Evolutionary conservation across 2,113 vertebrate genomes (phyloP).

Genomic region (Pyxicephalus adspersus): DNA sequence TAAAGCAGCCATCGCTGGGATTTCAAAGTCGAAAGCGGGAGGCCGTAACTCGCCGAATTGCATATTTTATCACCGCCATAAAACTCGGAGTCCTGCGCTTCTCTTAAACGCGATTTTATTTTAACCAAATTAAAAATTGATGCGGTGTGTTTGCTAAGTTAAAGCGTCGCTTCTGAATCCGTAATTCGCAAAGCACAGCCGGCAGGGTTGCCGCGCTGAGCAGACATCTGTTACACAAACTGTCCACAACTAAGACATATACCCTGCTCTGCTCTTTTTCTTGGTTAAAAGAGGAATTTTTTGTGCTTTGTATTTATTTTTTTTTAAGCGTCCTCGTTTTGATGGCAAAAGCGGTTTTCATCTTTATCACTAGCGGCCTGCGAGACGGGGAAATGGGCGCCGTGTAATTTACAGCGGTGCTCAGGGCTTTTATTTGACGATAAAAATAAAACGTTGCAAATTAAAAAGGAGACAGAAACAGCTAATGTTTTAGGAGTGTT

Average conservation of each 20-base stretch:
- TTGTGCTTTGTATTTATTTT: too few species aligned
- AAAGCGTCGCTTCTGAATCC: conserved; percentile 32
- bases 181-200: conserved; percentile 17
- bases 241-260: conserved; percentile 26
- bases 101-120: conserved; percentile 38
- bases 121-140: conserved; percentile 51
- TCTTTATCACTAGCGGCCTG: conserved; percentile 3
- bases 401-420: conserved; percentile 36
- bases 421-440: conserved; percentile 42
- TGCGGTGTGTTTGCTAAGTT: conserved; percentile 33
- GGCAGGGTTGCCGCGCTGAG: neutral
- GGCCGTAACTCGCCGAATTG: neutral
- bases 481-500: conserved; percentile 39
- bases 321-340: conserved; percentile 15
- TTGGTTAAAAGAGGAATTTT: neutral
- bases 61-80: conserved; percentile 38
- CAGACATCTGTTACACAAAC: conserved; percentile 45
- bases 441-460: conserved; percentile 46
- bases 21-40: neutral
- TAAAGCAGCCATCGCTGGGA: neutral
- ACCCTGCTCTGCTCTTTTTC: neutral
- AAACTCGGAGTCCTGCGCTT: conserved; percentile 6
- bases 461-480: conserved; percentile 27
- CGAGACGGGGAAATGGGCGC: neutral
- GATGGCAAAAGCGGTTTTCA: conserved; percentile 25